phyloP scores from a whole-genome alignment of 2,888 invertebrate genomes.

The Phyllotreta cruciferae region DNA sequence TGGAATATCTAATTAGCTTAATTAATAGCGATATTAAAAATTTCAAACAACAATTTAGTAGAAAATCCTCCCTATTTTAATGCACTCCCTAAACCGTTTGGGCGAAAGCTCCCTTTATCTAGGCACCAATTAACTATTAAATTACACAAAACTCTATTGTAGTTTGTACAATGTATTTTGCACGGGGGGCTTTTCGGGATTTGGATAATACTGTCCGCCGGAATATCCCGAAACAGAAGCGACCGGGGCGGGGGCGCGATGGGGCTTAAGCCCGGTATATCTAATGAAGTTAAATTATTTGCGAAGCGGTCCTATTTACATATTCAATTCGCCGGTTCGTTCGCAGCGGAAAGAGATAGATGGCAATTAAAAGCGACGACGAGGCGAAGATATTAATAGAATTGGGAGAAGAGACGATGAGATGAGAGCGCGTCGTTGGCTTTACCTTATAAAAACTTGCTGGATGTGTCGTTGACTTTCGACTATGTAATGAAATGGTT shows the following conservation, averaged over 20 bases:
- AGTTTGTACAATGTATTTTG: constrained; percentile 23
- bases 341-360: constrained; percentile 28
- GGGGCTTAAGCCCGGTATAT: not conserved
- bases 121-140: constrained; percentile 25
- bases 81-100: no score
- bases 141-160: constrained; percentile 25
- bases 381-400: constrained; percentile 33
- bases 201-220: constrained; percentile 16
- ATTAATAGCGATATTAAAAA: not conserved
- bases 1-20: constrained; percentile 4
- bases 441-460: no score
- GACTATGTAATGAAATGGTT: no score
- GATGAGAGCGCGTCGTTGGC: constrained; percentile 1
- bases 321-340: constrained; percentile 38
- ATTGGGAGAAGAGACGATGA: constrained; percentile 14
- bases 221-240: constrained; percentile 19
- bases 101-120: constrained; percentile 5
- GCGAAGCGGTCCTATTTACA: constrained; percentile 42
- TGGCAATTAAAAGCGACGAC: constrained; percentile 34
- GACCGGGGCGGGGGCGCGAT: constrained; percentile 11
- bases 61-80: not conserved
- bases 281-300: constrained; percentile 43
- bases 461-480: no score
- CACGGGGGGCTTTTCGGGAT: constrained; percentile 19
- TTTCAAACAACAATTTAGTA: not conserved